Conservation (phyloP, 2,888 invertebrate species). For the Luperina nickerlii region DNA sequence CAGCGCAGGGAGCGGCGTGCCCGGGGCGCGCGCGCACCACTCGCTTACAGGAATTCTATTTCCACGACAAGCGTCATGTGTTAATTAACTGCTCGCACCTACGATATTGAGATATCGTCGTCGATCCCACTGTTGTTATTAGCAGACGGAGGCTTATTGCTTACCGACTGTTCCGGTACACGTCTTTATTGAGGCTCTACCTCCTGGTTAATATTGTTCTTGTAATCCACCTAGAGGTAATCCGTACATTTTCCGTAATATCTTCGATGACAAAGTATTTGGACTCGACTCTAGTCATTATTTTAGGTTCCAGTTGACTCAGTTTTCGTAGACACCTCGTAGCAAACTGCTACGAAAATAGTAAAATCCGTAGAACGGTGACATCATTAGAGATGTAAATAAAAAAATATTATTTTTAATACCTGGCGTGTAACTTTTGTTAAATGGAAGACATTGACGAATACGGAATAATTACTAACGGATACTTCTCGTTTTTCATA, state of each 20-base stretch:
- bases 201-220: constrained; percentile 51
- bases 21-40: constrained; percentile 86
- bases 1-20: constrained; percentile 77
- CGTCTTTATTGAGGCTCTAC: constrained; percentile 61
- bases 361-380: neutral
- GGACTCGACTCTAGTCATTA: neutral
- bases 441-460: neutral
- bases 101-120: constrained; percentile 89
- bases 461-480: constrained; percentile 5
- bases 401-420: neutral
- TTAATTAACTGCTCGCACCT: constrained; percentile 90
- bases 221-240: constrained; percentile 37
- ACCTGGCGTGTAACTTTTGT: neutral
- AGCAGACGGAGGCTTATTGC: constrained; percentile 88
- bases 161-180: constrained; percentile 70
- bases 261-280: neutral
- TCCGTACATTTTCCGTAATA: constrained; percentile 14
- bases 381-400: neutral
- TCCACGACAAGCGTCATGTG: constrained; percentile 89
- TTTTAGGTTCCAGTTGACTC: neutral
- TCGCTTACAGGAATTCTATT: constrained; percentile 89
- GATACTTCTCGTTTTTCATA: constrained; percentile 17
- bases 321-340: constrained; percentile 34
- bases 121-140: constrained; percentile 89
- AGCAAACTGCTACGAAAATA: constrained; percentile 29